phyloP scores from a whole-genome alignment of 2,888 invertebrate genomes.

The Cheilosia grossa region DNA sequence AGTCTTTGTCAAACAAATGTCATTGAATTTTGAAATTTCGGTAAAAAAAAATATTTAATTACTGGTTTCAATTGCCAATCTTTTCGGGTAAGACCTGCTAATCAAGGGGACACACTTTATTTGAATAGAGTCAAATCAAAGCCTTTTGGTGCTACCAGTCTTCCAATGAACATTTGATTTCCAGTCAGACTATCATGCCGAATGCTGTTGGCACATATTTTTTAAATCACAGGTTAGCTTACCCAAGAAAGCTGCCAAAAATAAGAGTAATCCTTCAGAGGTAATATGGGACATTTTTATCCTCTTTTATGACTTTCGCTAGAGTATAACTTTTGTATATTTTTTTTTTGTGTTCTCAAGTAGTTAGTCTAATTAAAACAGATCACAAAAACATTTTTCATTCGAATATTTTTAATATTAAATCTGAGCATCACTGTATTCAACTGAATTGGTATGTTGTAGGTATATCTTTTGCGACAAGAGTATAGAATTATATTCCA shows the following conservation, averaged over 20 bases:
- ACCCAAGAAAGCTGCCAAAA: conserved; percentile 47
- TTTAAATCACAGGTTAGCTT: conserved; percentile 1
- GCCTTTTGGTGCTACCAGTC: no score
- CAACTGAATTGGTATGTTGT: neutral
- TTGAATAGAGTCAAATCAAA: no score
- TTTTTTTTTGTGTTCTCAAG: neutral
- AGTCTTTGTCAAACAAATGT: conserved; percentile 48
- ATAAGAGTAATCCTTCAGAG: conserved; percentile 41
- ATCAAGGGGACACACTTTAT: no score
- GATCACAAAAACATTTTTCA: neutral
- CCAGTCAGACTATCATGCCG: no score
- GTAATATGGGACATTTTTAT: conserved; percentile 35
- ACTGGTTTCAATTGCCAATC: neutral
- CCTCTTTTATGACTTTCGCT: conserved; percentile 21
- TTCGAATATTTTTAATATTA: neutral
- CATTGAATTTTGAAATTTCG: conserved; percentile 47
- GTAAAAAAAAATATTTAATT: conserved; percentile 29
- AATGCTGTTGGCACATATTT: no score
- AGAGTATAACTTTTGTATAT: conserved; percentile 19
- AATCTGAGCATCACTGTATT: conserved; percentile 1
- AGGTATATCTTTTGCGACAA: conserved; percentile 19
- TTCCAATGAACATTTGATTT: no score
- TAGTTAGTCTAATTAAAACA: conserved; percentile 8
- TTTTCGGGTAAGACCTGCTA: no score
- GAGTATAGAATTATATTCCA: neutral